These are phyloP conservation scores for Probosciger aterrimus DNA, from an alignment of 2,113 vertebrate species.

Conservation along the genomic window DNA sequence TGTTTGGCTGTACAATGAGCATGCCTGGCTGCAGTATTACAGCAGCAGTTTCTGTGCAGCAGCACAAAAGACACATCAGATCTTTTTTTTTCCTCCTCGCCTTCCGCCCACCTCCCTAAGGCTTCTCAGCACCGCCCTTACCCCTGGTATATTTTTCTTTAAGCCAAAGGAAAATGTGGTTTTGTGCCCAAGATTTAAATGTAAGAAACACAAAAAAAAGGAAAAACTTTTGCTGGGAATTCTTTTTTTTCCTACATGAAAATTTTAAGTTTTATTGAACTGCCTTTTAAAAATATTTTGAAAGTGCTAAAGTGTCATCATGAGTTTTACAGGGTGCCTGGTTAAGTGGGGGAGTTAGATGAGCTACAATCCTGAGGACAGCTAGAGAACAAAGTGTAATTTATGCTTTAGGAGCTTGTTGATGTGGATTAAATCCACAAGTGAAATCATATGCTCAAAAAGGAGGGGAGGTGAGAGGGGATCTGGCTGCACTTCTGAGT, in stretches of 20 bases:
- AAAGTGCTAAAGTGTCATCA: background rate
- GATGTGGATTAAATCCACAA: background rate
- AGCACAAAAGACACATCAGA: background rate
- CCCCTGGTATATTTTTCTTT: background rate
- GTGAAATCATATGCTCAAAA: rapidly evolving
- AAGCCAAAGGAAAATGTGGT: background rate
- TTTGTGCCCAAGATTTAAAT: background rate
- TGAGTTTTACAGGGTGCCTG: background rate
- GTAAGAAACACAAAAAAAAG: background rate
- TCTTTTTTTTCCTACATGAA: background rate
- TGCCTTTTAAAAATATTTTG: background rate
- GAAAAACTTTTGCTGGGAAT: background rate
- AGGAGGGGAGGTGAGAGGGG: too few species aligned
- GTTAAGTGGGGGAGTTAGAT: background rate
- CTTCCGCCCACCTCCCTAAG: background rate
- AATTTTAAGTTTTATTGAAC: background rate
- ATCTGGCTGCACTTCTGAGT: background rate
- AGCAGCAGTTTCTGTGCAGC: background rate
- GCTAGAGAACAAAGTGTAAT: background rate
- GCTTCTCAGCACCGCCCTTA: background rate
- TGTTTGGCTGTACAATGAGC: background rate
- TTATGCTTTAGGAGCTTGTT: background rate
- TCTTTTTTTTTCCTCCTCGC: background rate
- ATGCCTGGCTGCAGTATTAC: background rate
- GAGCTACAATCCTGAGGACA: background rate